Percentiles rank a stretch among this genome's conserved stretches.
Conservation (phyloP, 2,797 vertebrate species). For the Mallotus villosus region DNA sequence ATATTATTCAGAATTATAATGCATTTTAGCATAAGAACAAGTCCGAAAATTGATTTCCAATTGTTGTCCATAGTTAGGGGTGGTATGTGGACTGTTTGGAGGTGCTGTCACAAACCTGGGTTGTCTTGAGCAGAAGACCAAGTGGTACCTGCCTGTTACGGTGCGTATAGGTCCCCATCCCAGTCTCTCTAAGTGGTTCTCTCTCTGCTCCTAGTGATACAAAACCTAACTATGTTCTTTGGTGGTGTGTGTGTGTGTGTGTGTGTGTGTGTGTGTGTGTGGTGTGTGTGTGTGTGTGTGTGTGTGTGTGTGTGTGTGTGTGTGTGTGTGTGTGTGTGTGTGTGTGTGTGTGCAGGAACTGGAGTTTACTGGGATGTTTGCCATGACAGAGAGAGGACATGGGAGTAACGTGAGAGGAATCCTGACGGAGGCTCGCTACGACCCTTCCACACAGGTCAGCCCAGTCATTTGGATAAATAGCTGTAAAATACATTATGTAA, state of each 20-base stretch:
- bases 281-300: slow-evolving; percentile 1
- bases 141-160: slow-evolving; percentile 63
- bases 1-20: too few species aligned
- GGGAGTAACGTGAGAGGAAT: slow-evolving; percentile 69
- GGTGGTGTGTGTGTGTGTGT: neutral
- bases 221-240: neutral
- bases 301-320: slow-evolving; percentile 5
- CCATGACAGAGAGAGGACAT: slow-evolving; percentile 67
- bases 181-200: neutral
- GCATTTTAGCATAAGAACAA: too few species aligned
- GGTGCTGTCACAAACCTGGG: slow-evolving; percentile 65
- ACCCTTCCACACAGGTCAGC: slow-evolving; percentile 62
- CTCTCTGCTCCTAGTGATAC: neutral
- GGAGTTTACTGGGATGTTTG: slow-evolving; percentile 69
- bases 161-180: slow-evolving; percentile 19
- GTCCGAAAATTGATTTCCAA: neutral
- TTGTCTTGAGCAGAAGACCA: slow-evolving; percentile 56
- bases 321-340: slow-evolving; percentile 3
- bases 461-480: neutral
- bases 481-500: neutral
- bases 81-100: slow-evolving; percentile 67
- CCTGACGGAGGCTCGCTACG: slow-evolving; percentile 62
- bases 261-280: slow-evolving; percentile 4
- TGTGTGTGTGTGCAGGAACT: slow-evolving; percentile 48
- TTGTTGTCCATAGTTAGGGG: slow-evolving; percentile 56